These are phyloP conservation scores for Cyclura pinguis DNA, from an alignment of 2,797 vertebrate genomes.

Conservation along the genomic window DNA sequence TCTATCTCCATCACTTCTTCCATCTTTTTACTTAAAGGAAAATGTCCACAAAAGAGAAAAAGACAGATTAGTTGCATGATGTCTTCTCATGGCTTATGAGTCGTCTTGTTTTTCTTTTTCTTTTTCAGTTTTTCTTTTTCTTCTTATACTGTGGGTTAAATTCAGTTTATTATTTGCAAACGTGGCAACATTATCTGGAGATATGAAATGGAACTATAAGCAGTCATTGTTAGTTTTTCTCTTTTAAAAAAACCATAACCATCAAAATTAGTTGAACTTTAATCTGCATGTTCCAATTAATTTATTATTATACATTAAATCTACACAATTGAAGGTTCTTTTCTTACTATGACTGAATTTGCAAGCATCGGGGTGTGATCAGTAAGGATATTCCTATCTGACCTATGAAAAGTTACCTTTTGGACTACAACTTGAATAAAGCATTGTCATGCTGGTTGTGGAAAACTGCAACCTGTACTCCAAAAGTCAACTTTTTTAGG, in stretches of 20 bases:
- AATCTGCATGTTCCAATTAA: neutral
- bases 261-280: neutral
- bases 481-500: no score
- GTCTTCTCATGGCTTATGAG: neutral
- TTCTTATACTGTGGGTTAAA: neutral
- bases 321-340: no score
- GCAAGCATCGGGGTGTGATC: no score
- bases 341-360: no score
- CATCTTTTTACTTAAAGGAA: neutral
- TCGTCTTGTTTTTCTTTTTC: neutral
- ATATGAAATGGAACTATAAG: neutral
- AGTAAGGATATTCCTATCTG: no score
- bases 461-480: no score
- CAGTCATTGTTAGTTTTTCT: neutral
- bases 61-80: neutral
- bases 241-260: no score
- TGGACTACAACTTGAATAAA: no score
- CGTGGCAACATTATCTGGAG: neutral
- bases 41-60: neutral
- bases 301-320: no score
- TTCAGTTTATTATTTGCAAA: neutral
- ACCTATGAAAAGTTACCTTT: no score
- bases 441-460: no score
- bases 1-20: neutral
- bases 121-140: neutral